phyloP scores from a whole-genome alignment of 2,113 vertebrate species.

The Jacana jacana region DNA sequence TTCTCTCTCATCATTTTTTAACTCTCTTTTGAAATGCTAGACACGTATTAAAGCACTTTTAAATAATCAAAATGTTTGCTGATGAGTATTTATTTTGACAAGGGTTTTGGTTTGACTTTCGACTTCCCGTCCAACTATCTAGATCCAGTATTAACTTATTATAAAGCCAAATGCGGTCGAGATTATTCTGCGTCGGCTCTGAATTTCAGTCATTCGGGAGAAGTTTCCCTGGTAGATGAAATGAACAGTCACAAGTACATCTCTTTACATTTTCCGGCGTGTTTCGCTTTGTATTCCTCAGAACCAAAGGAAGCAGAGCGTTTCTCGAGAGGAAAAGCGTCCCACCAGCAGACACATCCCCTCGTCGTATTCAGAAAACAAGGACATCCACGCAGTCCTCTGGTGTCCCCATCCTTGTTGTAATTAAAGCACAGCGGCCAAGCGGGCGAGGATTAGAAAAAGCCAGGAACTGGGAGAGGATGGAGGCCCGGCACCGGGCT shows the following conservation, averaged over 20 bases:
- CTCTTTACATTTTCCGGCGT: background rate
- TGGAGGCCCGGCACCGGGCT: accelerated
- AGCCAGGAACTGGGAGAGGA: accelerated
- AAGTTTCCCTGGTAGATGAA: slow-evolving; percentile 36
- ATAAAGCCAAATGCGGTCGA: slow-evolving; percentile 62
- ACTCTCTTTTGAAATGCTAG: slow-evolving; percentile 46
- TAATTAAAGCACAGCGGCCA: background rate
- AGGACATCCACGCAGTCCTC: accelerated
- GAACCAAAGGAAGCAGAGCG: background rate
- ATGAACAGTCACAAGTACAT: slow-evolving; percentile 22
- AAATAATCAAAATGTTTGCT: slow-evolving; percentile 81
- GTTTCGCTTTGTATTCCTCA: slow-evolving; percentile 18
- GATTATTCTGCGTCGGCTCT: slow-evolving; percentile 33
- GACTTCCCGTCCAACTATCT: slow-evolving; percentile 59
- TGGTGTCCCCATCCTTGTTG: too few relatives aligned
- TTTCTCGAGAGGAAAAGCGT: background rate
- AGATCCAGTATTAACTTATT: slow-evolving; percentile 62
- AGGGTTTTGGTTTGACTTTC: slow-evolving; percentile 67
- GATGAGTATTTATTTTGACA: slow-evolving; percentile 84
- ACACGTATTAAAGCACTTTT: slow-evolving; percentile 70
- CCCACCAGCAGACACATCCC: accelerated
- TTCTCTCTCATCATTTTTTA: background rate
- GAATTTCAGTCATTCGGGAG: slow-evolving; percentile 32
- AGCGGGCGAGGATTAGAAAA: background rate
- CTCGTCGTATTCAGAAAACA: accelerated